Evolutionary conservation across 1,140 invertebrate genomes (phyloP).

Genomic region (Pseudomyrmex sp.): DNA sequence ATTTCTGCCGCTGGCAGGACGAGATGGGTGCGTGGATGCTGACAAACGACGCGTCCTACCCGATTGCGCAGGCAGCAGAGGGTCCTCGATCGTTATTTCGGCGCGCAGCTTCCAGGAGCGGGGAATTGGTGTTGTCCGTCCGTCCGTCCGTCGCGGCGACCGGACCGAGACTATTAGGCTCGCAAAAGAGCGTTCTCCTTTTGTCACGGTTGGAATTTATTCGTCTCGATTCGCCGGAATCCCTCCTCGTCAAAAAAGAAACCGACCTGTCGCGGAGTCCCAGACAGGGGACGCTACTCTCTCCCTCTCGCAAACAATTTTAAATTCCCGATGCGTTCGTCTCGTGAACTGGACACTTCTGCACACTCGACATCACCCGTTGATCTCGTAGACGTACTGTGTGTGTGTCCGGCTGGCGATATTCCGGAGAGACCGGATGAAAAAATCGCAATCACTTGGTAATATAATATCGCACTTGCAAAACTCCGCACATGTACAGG

Average conservation of each 20-base stretch:
- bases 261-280: slow-evolving; percentile 68
- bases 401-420: neutral
- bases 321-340: slow-evolving; percentile 63
- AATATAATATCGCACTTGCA: no score
- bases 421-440: neutral
- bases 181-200: slow-evolving; percentile 73
- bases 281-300: slow-evolving; percentile 55
- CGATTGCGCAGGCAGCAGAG: slow-evolving; percentile 16
- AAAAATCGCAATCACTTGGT: neutral
- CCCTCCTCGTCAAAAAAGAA: slow-evolving; percentile 74
- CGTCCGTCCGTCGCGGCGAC: slow-evolving; percentile 67
- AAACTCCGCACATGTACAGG: neutral
- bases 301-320: slow-evolving; percentile 60
- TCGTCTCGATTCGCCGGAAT: slow-evolving; percentile 68
- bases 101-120: slow-evolving; percentile 66
- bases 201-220: slow-evolving; percentile 74
- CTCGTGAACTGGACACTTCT: slow-evolving; percentile 26
- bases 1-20: slow-evolving; percentile 51
- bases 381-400: neutral
- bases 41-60: slow-evolving; percentile 50
- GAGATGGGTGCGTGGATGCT: slow-evolving; percentile 53
- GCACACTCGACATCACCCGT: slow-evolving; percentile 55
- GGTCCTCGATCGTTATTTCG: slow-evolving; percentile 66
- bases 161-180: slow-evolving; percentile 71
- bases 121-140: slow-evolving; percentile 66